phyloP scores from a whole-genome alignment of 2,888 invertebrate species.

The Coleophora flavipennella region DNA sequence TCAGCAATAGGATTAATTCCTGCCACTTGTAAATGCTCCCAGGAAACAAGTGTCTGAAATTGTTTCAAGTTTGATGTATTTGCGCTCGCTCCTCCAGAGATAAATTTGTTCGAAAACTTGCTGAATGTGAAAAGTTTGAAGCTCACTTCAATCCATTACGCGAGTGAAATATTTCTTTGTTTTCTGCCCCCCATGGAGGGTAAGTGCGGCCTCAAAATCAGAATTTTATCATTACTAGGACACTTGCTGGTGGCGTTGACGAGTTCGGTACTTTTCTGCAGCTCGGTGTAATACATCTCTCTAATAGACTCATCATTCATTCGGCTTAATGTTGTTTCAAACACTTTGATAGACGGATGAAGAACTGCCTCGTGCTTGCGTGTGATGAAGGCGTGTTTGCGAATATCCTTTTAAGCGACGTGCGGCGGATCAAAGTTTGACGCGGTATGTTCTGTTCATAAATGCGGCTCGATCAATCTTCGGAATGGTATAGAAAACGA shows the following conservation, averaged over 20 bases:
- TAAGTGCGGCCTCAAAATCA: constrained; percentile 53
- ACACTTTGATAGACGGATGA: constrained; percentile 27
- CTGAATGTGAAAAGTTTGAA: constrained; percentile 70
- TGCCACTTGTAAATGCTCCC: constrained; percentile 48
- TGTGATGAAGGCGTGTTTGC: constrained; percentile 4
- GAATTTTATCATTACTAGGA: constrained; percentile 44
- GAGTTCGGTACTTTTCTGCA: constrained; percentile 12
- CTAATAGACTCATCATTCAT: constrained; percentile 30
- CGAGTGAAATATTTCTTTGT: constrained; percentile 72
- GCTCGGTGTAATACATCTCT: constrained; percentile 20
- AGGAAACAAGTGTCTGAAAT: constrained; percentile 66
- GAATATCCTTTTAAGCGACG: constrained; percentile 10
- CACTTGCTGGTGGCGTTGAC: constrained; percentile 16
- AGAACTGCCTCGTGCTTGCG: constrained; percentile 8
- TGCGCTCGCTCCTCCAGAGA: constrained; percentile 61
- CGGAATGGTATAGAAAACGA: constrained; percentile 46
- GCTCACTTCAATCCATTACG: constrained; percentile 72
- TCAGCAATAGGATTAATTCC: constrained; percentile 31
- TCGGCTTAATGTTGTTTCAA: constrained; percentile 24
- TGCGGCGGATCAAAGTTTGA: constrained; percentile 16
- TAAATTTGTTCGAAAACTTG: constrained; percentile 70
- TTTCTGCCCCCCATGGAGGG: constrained; percentile 47
- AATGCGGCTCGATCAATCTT: constrained; percentile 57
- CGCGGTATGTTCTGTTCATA: constrained; percentile 26
- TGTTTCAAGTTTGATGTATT: constrained; percentile 69